These are phyloP conservation scores for Setipinna tenuifilis DNA, from an alignment of 2,797 vertebrate genomes.

Conservation along the genomic window DNA sequence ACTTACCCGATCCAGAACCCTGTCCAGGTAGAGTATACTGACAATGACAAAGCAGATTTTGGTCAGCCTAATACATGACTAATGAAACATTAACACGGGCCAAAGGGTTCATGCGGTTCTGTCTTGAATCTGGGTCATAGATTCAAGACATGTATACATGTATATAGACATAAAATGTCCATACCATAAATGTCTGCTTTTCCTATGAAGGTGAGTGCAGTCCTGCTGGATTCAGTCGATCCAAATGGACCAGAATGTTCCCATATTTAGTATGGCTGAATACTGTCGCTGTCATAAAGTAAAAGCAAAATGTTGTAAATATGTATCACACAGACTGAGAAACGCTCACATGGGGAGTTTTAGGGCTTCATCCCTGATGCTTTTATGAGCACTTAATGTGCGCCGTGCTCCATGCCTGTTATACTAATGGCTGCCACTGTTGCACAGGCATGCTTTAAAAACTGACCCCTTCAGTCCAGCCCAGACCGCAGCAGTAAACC, in stretches of 20 bases:
- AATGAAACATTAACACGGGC: too few species aligned
- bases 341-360: background rate
- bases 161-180: too few species aligned
- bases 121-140: background rate
- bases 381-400: background rate
- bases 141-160: too few species aligned
- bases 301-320: background rate
- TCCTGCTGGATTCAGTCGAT: background rate
- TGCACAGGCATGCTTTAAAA: background rate
- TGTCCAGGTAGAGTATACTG: conserved; percentile 78
- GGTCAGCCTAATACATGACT: background rate
- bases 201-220: background rate
- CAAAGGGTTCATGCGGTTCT: too few species aligned
- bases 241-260: background rate
- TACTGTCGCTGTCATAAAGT: background rate
- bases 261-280: background rate
- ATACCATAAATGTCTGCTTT: background rate
- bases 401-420: background rate
- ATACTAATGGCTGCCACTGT: background rate
- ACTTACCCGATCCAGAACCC: conserved; percentile 85
- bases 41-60: background rate
- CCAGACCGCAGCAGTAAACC: background rate
- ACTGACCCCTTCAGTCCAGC: background rate
- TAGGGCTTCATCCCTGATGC: background rate
- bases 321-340: background rate